phyloP scores from a whole-genome alignment of 2,113 vertebrate genomes.

The Proterorhinus semilunaris region DNA sequence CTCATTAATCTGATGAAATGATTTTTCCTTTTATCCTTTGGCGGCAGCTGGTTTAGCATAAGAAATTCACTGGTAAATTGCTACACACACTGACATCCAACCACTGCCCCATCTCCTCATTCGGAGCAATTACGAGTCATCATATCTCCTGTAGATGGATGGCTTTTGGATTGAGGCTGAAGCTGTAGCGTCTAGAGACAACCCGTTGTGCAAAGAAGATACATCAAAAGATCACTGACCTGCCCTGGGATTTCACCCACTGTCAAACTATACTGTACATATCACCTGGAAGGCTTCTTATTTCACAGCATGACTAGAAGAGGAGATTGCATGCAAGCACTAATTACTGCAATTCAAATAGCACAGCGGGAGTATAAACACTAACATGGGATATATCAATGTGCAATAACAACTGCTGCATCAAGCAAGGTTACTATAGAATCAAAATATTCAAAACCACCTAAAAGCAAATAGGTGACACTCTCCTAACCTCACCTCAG shows the following conservation, averaged over 20 bases:
- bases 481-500: background rate
- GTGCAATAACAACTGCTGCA: background rate
- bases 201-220: background rate
- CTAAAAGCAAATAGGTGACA: background rate
- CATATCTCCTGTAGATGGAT: background rate
- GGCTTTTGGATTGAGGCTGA: background rate
- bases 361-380: too few species aligned
- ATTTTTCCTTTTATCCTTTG: background rate
- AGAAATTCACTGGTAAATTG: background rate
- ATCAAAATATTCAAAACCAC: background rate
- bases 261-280: background rate
- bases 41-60: too few species aligned
- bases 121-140: background rate
- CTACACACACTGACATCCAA: background rate
- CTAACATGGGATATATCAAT: background rate
- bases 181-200: background rate
- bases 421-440: too few species aligned
- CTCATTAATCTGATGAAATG: too few species aligned
- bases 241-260: background rate
- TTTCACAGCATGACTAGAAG: too few species aligned
- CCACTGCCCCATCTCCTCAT: background rate
- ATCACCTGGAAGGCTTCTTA: background rate
- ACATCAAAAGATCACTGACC: background rate
- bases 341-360: too few species aligned
- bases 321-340: too few species aligned